Evolutionary conservation across 2,797 vertebrate species (phyloP).

Genomic region (Lutjanus argentimaculatus): DNA sequence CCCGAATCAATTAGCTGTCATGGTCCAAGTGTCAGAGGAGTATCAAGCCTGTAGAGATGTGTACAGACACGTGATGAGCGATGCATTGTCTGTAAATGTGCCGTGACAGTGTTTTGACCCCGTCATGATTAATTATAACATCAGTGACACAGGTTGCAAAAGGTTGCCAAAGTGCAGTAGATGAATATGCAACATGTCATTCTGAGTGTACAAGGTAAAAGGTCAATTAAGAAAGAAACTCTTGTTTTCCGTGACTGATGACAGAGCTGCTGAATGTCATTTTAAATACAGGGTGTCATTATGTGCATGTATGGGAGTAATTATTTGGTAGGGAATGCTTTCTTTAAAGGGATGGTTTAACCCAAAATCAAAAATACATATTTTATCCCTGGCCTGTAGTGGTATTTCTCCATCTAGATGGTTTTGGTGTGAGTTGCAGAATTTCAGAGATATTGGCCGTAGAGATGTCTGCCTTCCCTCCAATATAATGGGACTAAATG

Average conservation of each 20-base stretch:
- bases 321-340: not conserved
- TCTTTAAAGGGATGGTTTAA: not conserved
- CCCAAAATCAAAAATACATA: too few species aligned
- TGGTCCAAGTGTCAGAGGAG: constrained; percentile 22
- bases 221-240: constrained; percentile 24
- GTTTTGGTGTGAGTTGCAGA: too few species aligned
- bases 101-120: constrained; percentile 46
- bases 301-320: not conserved
- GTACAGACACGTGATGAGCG: not conserved
- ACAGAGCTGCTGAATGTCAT: constrained; percentile 4
- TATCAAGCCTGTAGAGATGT: constrained; percentile 5
- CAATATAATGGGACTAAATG: too few species aligned
- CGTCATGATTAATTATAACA: constrained; percentile 47
- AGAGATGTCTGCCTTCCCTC: too few species aligned
- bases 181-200: constrained; percentile 46
- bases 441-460: too few species aligned
- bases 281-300: not conserved
- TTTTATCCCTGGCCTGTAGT: too few species aligned
- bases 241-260: constrained; percentile 29
- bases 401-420: too few species aligned
- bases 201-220: constrained; percentile 14
- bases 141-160: constrained; percentile 25
- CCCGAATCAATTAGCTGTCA: constrained; percentile 23
- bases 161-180: constrained; percentile 28
- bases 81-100: constrained; percentile 35